phyloP scores from a whole-genome alignment of 2,797 vertebrate species.

The Helicolenus hilgendorfi region DNA sequence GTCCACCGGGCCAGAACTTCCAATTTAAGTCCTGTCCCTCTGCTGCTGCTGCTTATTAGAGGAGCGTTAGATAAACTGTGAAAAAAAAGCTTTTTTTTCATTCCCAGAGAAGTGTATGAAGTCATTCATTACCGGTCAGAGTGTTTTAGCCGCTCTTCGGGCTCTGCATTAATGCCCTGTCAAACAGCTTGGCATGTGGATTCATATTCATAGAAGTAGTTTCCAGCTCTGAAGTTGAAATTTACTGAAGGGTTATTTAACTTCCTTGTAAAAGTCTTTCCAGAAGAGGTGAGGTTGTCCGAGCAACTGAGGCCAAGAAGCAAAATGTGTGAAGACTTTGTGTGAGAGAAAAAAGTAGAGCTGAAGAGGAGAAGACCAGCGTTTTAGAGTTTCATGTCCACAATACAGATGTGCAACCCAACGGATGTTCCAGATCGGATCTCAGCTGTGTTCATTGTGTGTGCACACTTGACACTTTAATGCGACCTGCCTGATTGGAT shows the following conservation, averaged over 20 bases:
- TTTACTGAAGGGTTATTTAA: slow-evolving; percentile 45
- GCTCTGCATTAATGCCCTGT: slow-evolving; percentile 67
- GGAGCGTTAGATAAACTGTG: slow-evolving; percentile 70
- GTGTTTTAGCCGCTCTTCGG: slow-evolving; percentile 53
- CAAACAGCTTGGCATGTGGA: slow-evolving; percentile 71
- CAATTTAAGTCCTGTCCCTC: slow-evolving; percentile 57
- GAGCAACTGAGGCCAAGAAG: slow-evolving; percentile 5
- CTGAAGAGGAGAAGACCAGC: background rate
- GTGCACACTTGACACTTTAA: no score
- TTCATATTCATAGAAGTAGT: slow-evolving; percentile 70
- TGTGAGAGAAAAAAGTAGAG: slow-evolving; percentile 11
- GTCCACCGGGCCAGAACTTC: slow-evolving; percentile 36
- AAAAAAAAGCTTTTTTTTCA: slow-evolving; percentile 66
- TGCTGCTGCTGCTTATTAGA: slow-evolving; percentile 67
- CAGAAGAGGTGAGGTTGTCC: slow-evolving; percentile 48
- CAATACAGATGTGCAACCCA: background rate
- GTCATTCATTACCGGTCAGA: slow-evolving; percentile 75
- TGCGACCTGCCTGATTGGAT: no score
- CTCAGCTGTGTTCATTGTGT: no score
- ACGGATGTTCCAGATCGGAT: no score
- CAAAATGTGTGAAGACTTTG: slow-evolving; percentile 54
- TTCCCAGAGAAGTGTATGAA: slow-evolving; percentile 69
- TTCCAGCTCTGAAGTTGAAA: slow-evolving; percentile 62
- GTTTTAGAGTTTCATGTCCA: background rate
- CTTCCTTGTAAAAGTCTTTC: slow-evolving; percentile 53